Base-by-base conservation (phyloP, 2,113 vertebrate species). In the Malurus melanocephalus region DNA sequence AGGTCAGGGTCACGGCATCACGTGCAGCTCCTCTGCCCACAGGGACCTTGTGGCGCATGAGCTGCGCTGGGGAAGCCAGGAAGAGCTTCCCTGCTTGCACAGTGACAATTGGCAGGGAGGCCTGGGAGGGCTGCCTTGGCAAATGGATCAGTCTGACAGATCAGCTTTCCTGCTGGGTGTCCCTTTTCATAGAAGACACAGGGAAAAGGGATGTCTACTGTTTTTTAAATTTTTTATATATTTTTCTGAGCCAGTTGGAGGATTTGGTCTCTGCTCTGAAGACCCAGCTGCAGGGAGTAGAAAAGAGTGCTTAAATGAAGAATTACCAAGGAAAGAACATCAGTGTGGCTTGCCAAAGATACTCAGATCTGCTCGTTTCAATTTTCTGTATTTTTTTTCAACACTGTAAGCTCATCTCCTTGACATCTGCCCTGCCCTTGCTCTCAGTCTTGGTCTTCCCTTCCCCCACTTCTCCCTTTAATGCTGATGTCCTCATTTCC, bases 401-500 rank as follows among this genome's bases (percentile, higher is more conserved):
- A 81, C 20, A 21, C 66, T 56, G 40, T 74, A 77, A 92, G 83
- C 45, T 88, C 14, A 2, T 51, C 40, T 91, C 66, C 69, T 72
- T 84, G 65, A 84, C 69, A 69, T 90, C 42, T 79, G 78, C 56
- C 55, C 71, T 75, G 32, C 35, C 60, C 18, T 78, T 75, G 69
- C 33, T 56, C 33, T 86, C 1, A 0, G 38, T 38, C 27, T 71
- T 3, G 0, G 42, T 61, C 33, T 48, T 68, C 73, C 78, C 66
- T 85, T 52, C 73, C 68, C 40, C 64, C 57, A 64, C 32, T 79
- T 82, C 59, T 87, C 42, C 53, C 30, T 91, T 83, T 82, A 78
- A 74, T 59, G 64, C 78, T 52, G 28, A 30, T 90, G 86, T 80
- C 84, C 95, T 90, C 33, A 14, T 69, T 92, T 95, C 62, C 71